A percentile compares a stretch with the other conserved stretches of the same genome.
Conservation (phyloP, 2,888 invertebrate genomes). For the Lamellibrachia columna region DNA sequence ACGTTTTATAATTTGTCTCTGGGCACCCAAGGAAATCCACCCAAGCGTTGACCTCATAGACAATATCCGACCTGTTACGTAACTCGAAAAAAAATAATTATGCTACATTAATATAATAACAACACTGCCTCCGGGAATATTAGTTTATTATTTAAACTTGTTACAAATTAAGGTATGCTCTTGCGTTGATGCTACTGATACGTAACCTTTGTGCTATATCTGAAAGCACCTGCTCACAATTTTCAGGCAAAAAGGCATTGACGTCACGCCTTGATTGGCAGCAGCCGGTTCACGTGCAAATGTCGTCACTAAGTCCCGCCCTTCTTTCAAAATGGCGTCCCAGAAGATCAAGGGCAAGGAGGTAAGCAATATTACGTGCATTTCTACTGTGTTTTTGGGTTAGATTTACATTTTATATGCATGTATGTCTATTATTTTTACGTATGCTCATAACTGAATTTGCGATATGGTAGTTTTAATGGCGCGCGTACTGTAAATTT, state of each 20-base stretch:
- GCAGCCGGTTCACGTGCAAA: not conserved
- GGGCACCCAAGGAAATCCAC: too few species aligned
- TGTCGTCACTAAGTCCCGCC: conserved; percentile 27
- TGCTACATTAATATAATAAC: not conserved
- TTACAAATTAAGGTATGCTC: not conserved
- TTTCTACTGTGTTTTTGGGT: not conserved
- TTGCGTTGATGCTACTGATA: not conserved
- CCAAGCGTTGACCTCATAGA: not conserved
- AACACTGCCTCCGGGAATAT: not conserved
- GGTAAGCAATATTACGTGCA: conserved; percentile 24
- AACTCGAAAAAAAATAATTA: not conserved
- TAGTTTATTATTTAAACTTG: not conserved
- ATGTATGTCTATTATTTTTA: not conserved
- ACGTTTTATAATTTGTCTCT: not conserved
- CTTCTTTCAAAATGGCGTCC: conserved; percentile 40
- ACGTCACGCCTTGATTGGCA: conserved; percentile 6
- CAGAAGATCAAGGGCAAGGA: conserved; percentile 39
- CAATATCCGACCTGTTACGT: not conserved
- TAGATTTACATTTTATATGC: conserved; percentile 8
- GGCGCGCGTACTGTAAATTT: not conserved
- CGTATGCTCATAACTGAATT: not conserved
- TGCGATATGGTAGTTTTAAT: not conserved
- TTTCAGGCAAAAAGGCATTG: not conserved
- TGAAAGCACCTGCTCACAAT: not conserved
- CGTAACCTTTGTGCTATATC: not conserved